Conservation (phyloP, 2,113 vertebrate species). For the Tragulus kanchil region DNA sequence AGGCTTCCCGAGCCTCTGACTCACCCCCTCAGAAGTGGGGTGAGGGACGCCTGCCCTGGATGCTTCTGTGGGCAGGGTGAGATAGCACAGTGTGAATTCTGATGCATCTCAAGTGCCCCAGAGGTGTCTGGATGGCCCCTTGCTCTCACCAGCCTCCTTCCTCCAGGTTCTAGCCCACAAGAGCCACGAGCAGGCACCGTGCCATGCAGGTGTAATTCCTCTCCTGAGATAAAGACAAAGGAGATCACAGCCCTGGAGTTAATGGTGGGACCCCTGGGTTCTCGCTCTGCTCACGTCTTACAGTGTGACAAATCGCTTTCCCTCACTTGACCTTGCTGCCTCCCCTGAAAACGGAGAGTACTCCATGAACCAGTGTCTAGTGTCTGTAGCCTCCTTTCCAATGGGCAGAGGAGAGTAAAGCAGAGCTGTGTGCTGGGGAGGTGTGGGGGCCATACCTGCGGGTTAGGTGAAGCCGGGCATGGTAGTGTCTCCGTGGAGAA, state of each 20-base stretch:
- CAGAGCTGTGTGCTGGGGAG: neutral
- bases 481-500: neutral
- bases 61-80: neutral
- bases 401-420: neutral
- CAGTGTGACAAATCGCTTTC: neutral
- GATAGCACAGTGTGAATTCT: neutral
- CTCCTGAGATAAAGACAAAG: neutral
- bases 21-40: neutral
- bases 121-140: neutral
- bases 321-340: neutral
- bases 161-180: neutral
- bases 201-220: neutral
- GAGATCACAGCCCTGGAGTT: neutral
- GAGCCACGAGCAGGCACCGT: neutral
- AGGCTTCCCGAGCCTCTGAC: neutral
- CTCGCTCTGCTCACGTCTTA: neutral
- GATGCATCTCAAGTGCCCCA: rapidly evolving
- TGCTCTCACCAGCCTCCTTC: neutral
- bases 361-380: neutral
- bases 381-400: neutral
- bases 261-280: neutral
- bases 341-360: neutral
- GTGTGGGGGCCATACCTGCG: neutral
- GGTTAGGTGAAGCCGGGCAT: neutral
- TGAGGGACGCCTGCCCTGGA: neutral